Base-by-base conservation (phyloP, 2,888 invertebrate species). In the Tetropium fuscum region DNA sequence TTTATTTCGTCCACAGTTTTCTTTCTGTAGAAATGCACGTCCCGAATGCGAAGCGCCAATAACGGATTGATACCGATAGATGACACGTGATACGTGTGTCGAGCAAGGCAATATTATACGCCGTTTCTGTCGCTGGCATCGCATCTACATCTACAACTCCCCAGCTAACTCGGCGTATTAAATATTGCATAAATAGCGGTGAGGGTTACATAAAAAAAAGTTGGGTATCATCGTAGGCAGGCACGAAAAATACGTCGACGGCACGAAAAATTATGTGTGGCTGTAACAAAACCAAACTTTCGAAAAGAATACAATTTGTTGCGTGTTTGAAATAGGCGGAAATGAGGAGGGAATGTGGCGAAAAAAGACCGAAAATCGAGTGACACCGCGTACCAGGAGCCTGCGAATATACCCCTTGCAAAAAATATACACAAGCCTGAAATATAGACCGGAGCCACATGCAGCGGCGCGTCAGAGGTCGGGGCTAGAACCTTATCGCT, bases 301-400 rank as follows among this genome's bases (percentile, higher is more conserved):
- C 60, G 63, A 68, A 74, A 74, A 72, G 71, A 72, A 41, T 40
- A 38, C 49, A 36, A 59, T 68, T 22, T 34, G 68, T 78, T 72
- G 78, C 77, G 78, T 78, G 78, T 69, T 72, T 65, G 63, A 73
- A 75, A 77, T 74, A 72, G 71, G 69, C 74, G 75, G 76, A 76
- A 78, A 76, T 71, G 76, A 77, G 75, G 74, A 66, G 70, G 73
- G 70, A 72, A 74, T 73, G 74, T 72, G 67, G 74, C 71, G 72
- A 75, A 77, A 75, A 77, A 78, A 76, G 76, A 73, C 72, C 69
- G 73, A 74, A 78, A 76, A 74, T 72, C 74, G 70, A 76, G 78
- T 73, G 78, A 78, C 78, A 76, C 75, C 74, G 72, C 77, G 79
- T 79, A 78, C 79, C 79, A 79, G 78, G 77, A 77, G 66, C 70